Evolutionary conservation across 2,888 invertebrate genomes (phyloP).

Genomic region (Gasteruption jaculator): DNA sequence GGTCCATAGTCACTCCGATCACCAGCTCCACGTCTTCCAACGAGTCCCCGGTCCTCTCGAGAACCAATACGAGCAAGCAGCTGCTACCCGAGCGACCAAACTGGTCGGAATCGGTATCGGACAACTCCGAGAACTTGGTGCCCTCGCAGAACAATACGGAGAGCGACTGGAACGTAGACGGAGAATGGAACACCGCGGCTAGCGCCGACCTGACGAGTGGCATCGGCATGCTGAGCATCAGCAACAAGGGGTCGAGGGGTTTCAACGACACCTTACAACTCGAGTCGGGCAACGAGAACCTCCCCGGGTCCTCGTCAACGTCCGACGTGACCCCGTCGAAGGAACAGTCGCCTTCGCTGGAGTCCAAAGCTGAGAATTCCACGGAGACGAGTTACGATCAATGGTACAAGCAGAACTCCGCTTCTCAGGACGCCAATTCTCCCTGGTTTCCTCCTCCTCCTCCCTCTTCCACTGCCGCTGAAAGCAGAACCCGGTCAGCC

Average conservation of each 20-base stretch:
- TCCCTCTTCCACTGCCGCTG: slow-evolving; percentile 15
- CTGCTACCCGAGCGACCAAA: slow-evolving; percentile 15
- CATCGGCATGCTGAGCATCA: slow-evolving; percentile 37
- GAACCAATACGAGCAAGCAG: slow-evolving; percentile 17
- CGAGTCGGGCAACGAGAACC: slow-evolving; percentile 3
- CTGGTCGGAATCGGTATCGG: no score
- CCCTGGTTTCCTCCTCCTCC: slow-evolving; percentile 18
- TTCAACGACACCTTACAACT: slow-evolving; percentile 12
- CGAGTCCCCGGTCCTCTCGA: slow-evolving; percentile 27
- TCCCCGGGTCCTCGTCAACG: slow-evolving; percentile 8
- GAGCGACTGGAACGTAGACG: slow-evolving; percentile 29
- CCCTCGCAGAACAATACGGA: slow-evolving; percentile 32
- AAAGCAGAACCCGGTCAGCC: no score
- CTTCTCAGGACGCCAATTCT: no score
- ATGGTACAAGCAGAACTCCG: slow-evolving; percentile 43
- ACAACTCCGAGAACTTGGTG: no score
- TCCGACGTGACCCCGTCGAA: slow-evolving; percentile 11
- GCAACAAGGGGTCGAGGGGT: slow-evolving; percentile 13
- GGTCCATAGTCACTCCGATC: slow-evolving; percentile 26
- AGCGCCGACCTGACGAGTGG: slow-evolving; percentile 31
- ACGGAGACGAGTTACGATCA: slow-evolving; percentile 40
- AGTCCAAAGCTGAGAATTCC: no score
- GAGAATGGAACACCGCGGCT: slow-evolving; percentile 28
- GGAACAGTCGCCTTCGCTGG: no score
- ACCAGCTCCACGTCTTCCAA: slow-evolving; percentile 30